Conservation (phyloP, 2,797 vertebrate genomes). For the Ibycter americanus region DNA sequence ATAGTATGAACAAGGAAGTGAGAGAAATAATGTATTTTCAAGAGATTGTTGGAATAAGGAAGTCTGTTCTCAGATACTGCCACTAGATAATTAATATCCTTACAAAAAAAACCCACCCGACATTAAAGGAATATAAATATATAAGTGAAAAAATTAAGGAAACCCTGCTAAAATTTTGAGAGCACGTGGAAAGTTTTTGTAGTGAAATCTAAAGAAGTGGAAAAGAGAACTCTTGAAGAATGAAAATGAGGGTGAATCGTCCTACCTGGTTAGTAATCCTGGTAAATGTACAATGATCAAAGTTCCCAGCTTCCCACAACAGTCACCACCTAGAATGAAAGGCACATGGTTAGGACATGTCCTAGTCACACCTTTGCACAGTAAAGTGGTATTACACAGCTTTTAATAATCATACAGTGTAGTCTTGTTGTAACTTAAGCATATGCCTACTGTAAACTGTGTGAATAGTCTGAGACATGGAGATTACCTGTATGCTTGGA, state of each 20-base stretch:
- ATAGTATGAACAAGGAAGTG: background rate
- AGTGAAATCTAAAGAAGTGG: background rate
- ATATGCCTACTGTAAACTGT: accelerated
- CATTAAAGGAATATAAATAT: background rate
- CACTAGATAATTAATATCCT: background rate
- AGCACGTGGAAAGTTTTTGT: background rate
- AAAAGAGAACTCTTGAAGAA: background rate
- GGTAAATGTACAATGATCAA: background rate
- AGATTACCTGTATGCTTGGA: background rate
- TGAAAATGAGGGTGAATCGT: background rate
- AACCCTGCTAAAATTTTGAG: background rate
- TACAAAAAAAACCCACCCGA: background rate
- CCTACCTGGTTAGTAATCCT: background rate
- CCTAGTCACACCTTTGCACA: background rate
- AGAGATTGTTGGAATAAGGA: background rate
- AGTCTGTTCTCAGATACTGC: background rate
- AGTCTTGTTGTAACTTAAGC: background rate
- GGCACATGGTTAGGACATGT: background rate
- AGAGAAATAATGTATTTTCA: background rate
- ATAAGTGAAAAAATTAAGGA: background rate
- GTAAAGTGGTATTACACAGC: background rate
- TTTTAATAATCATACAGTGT: background rate
- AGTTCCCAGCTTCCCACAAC: background rate
- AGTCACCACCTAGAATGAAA: background rate
- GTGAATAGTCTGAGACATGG: background rate